A percentile compares a stretch with the other conserved stretches of the same genome.
Evolutionary conservation across 1,140 invertebrate species (phyloP).

Genomic region (Solenopsis invicta): DNA sequence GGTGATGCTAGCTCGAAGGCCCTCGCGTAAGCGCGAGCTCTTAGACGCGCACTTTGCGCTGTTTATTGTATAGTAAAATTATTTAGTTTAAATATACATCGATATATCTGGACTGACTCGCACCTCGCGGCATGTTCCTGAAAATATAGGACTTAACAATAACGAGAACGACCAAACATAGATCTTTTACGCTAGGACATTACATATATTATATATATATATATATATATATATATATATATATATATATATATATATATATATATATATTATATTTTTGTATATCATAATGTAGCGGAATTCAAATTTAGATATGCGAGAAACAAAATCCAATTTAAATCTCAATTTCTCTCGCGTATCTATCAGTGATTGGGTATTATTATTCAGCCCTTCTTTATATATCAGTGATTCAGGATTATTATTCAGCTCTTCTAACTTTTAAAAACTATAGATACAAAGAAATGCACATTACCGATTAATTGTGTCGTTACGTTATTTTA

Average conservation of each 20-base stretch:
- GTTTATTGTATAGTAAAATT: conserved; percentile 40
- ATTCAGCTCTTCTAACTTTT: neutral
- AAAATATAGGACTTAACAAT: neutral
- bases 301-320: neutral
- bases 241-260: too few species aligned
- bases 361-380: neutral
- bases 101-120: conserved; percentile 32
- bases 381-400: neutral
- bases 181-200: neutral
- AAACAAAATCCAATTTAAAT: conserved; percentile 3
- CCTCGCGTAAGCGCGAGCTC: conserved; percentile 37
- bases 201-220: neutral
- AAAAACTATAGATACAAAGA: neutral
- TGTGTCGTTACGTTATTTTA: neutral
- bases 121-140: conserved; percentile 15
- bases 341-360: neutral
- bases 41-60: neutral
- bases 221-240: too few species aligned
- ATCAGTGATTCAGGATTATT: neutral
- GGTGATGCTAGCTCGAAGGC: conserved; percentile 76
- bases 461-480: neutral
- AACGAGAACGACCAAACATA: too few species aligned
- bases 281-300: neutral
- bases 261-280: conserved; percentile 1
- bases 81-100: conserved; percentile 24